phyloP scores from a whole-genome alignment of 2,888 invertebrate genomes.

The Drosophila borborema region DNA sequence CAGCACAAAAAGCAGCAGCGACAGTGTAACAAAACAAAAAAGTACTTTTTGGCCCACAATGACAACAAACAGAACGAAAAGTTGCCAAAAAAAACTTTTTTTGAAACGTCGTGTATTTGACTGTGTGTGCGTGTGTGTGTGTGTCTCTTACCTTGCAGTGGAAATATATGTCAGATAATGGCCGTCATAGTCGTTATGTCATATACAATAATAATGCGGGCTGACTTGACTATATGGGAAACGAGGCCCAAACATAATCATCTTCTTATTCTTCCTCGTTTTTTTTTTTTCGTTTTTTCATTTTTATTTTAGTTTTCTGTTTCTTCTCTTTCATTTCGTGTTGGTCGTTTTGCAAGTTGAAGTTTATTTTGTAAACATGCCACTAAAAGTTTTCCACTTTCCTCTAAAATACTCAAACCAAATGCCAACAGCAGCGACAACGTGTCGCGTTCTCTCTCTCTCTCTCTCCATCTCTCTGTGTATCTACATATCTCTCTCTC shows the following conservation, averaged over 20 bases:
- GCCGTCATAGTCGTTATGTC: constrained; percentile 51
- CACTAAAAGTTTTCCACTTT: constrained; percentile 81
- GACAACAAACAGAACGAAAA: constrained; percentile 76
- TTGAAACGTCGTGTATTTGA: neutral
- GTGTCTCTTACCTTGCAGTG: constrained; percentile 59
- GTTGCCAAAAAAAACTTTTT: constrained; percentile 59
- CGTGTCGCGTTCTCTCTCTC: constrained; percentile 46
- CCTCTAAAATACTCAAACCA: constrained; percentile 78
- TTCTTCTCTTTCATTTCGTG: constrained; percentile 12
- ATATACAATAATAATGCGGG: constrained; percentile 46
- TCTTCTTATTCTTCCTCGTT: constrained; percentile 29
- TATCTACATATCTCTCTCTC: neutral
- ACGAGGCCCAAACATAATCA: constrained; percentile 59
- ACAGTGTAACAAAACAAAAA: constrained; percentile 39
- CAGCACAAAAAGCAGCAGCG: constrained; percentile 70
- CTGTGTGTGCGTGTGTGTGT: constrained; percentile 6
- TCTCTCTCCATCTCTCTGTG: neutral
- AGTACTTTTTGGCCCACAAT: constrained; percentile 57
- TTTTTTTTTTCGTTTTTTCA: constrained; percentile 21
- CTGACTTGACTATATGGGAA: constrained; percentile 27
- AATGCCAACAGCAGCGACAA: constrained; percentile 76
- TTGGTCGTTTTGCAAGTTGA: constrained; percentile 66
- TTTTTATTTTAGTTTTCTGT: constrained; percentile 53
- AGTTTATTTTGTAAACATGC: constrained; percentile 80
- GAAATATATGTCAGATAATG: constrained; percentile 73